A percentile compares a stretch with the other conserved stretches of the same genome.
phyloP scores from a whole-genome alignment of 2,888 invertebrate species.

The Beris morrisii region DNA sequence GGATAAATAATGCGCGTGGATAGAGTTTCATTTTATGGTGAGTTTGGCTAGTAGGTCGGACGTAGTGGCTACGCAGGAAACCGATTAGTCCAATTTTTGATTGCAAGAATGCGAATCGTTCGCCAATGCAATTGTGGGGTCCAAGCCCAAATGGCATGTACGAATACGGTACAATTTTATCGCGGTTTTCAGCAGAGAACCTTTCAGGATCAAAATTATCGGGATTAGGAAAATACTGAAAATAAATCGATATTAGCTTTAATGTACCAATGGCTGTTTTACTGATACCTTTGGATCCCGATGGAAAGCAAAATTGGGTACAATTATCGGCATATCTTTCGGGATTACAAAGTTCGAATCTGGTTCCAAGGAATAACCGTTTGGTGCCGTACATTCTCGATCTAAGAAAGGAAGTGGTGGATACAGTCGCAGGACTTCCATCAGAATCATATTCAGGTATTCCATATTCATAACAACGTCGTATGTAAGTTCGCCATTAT shows the following conservation, averaged over 20 bases:
- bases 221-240: constrained; percentile 51
- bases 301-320: constrained; percentile 51
- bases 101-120: constrained; percentile 51
- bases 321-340: constrained; percentile 50
- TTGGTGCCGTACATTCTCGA: constrained; percentile 48
- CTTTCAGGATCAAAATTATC: constrained; percentile 52
- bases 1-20: constrained; percentile 47
- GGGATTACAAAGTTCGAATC: constrained; percentile 47
- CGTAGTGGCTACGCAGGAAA: constrained; percentile 49
- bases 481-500: constrained; percentile 53
- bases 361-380: constrained; percentile 47
- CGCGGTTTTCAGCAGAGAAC: constrained; percentile 48
- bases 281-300: constrained; percentile 50
- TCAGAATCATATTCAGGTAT: constrained; percentile 55
- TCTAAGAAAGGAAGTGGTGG: constrained; percentile 54
- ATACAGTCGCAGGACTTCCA: constrained; percentile 53
- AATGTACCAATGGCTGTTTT: neutral
- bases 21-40: constrained; percentile 46
- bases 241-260: neutral
- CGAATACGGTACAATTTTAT: constrained; percentile 44
- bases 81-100: constrained; percentile 50
- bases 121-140: constrained; percentile 54
- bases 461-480: constrained; percentile 53
- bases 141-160: constrained; percentile 52
- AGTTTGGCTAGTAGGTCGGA: constrained; percentile 45